These are phyloP conservation scores for Sphenodon punctatus DNA, from an alignment of 2,797 vertebrate species.

Conservation along the genomic window DNA sequence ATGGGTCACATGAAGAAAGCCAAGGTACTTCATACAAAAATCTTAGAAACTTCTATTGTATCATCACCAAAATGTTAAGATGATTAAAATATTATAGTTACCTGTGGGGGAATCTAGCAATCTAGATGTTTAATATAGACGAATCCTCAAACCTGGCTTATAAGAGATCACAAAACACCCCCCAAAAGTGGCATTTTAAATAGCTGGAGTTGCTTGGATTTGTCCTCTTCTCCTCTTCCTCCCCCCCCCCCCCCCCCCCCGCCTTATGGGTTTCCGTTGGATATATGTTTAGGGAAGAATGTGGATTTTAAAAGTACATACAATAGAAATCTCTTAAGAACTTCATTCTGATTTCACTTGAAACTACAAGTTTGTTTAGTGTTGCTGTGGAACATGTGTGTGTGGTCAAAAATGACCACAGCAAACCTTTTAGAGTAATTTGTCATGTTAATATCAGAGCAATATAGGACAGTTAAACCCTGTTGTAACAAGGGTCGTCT, in stretches of 20 bases:
- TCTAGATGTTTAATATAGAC: neutral
- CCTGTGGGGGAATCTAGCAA: neutral
- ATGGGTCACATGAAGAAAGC: slow-evolving; percentile 81
- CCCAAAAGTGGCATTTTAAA: neutral
- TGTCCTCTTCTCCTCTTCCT: no score
- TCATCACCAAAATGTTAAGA: neutral
- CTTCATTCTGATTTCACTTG: fast-evolving
- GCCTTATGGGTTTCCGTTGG: no score
- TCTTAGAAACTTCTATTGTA: neutral
- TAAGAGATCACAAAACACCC: neutral
- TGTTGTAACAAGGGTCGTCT: no score
- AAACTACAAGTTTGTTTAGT: neutral
- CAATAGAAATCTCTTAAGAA: no score
- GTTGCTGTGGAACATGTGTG: no score
- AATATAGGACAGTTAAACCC: no score
- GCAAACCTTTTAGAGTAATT: no score
- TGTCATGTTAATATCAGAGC: no score
- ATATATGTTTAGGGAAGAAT: no score
- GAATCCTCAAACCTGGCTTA: neutral
- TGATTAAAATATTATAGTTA: neutral
- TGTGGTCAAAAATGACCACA: no score
- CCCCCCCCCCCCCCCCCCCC: no score
- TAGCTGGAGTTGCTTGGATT: neutral
- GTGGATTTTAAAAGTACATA: no score
- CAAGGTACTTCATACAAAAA: slow-evolving; percentile 80